A percentile compares a stretch with the other conserved stretches of the same genome.
These are phyloP conservation scores for Hypena proboscidalis DNA, from an alignment of 2,888 invertebrate species.

Conservation along the genomic window DNA sequence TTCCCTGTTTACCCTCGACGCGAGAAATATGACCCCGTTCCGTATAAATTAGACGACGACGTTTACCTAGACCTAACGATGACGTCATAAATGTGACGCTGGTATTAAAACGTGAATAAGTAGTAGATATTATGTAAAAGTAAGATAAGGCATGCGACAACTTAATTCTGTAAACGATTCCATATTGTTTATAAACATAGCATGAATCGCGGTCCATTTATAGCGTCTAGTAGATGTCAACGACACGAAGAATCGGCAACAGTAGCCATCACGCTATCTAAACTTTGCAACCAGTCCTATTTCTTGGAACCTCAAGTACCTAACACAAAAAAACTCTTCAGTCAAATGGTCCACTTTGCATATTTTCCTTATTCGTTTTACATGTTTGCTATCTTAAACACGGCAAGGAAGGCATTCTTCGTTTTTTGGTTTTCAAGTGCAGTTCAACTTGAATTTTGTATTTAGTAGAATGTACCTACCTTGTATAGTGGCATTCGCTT, in stretches of 20 bases:
- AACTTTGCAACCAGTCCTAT: slow-evolving; percentile 9
- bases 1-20: slow-evolving; percentile 57
- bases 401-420: background rate
- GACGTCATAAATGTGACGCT: slow-evolving; percentile 47
- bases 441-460: background rate
- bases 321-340: slow-evolving; percentile 32
- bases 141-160: slow-evolving; percentile 16
- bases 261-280: slow-evolving; percentile 26
- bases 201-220: slow-evolving; percentile 14
- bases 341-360: slow-evolving; percentile 39
- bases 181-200: slow-evolving; percentile 29
- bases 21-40: slow-evolving; percentile 65
- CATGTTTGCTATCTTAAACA: slow-evolving; percentile 6
- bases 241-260: slow-evolving; percentile 14
- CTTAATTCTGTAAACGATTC: slow-evolving; percentile 9
- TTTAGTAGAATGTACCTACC: background rate
- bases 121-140: slow-evolving; percentile 2
- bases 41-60: slow-evolving; percentile 58
- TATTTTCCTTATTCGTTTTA: slow-evolving; percentile 41
- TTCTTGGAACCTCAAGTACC: slow-evolving; percentile 7
- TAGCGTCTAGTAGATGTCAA: slow-evolving; percentile 14
- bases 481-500: background rate
- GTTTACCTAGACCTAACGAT: slow-evolving; percentile 58
- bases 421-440: background rate
- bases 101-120: slow-evolving; percentile 7